Base-by-base conservation (phyloP, 2,888 invertebrate genomes). In the Thymelicus acteon region DNA sequence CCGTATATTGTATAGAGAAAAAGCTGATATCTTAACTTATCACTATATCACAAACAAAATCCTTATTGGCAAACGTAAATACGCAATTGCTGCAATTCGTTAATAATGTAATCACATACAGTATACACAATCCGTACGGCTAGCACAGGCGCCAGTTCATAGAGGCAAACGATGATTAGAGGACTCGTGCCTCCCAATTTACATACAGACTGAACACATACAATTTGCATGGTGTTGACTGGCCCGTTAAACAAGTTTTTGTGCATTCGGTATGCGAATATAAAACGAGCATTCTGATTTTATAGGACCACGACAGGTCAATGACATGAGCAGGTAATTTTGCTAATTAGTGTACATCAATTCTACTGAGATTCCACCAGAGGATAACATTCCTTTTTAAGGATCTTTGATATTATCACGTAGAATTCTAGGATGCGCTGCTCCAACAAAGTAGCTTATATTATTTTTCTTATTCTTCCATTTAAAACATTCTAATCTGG, bases 221-320 rank as follows among this genome's bases (percentile, higher is more conserved):
- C 58, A 58, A 58, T 58, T 58, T 58, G 58, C 58, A 58, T 39
- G 58, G 39, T 37, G 13, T 31, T 58, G 39, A 58, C 57, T 58
- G 12, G 13, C 37, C 57, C 44, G 44, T 62, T 48, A 62, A 62
- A 62, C 48, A n/a, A 62, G 48, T 62, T 54, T 54, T 54, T 24
- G 24, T 54, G 24, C 54, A 54, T 54, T 54, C 24, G 1, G 54
- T 54, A 62, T 49, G 5, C 48, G 48, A 48, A 48, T 62, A 37
- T 31, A 58, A 58, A 58, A n/a, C 4, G 5, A 1, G 12, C 13
- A 12, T 52, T 15, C 19, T 52, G 15, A 19, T 52, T 52, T 19
- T 49, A 49, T 49, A 49, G n/a, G 49, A 49, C 49, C 7, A 15
- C 49, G n/a, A 15, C 7, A 49, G 15, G 15, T 10, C 49, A 15